phyloP scores from a whole-genome alignment of 2,888 invertebrate genomes.

The Amphiduros pacificus region DNA sequence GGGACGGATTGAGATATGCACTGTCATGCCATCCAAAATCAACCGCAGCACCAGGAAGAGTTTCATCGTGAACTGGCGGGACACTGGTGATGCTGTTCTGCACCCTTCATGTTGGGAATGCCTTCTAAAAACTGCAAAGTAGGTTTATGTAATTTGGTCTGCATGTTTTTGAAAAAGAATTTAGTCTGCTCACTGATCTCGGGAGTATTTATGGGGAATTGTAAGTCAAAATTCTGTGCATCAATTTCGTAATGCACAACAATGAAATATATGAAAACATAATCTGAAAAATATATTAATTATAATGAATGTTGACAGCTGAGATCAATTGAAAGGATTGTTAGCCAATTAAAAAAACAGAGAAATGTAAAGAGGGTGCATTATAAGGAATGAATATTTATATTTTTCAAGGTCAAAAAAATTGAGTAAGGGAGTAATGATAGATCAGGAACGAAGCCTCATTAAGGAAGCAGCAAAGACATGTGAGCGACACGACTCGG shows the following conservation, averaged over 20 bases:
- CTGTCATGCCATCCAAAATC: constrained; percentile 5
- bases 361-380: no score
- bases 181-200: no score
- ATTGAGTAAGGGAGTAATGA: background rate
- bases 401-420: background rate
- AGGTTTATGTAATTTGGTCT: background rate
- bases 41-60: background rate
- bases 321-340: no score
- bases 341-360: no score
- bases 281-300: no score
- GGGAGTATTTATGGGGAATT: no score
- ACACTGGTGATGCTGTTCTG: constrained; percentile 15
- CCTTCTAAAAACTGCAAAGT: background rate
- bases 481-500: constrained; percentile 40
- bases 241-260: no score
- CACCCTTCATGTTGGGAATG: constrained; percentile 19
- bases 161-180: no score
- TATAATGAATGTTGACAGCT: no score
- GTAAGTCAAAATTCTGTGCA: no score
- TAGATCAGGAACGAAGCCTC: constrained; percentile 31
- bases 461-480: constrained; percentile 42
- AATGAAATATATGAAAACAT: no score
- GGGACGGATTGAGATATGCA: constrained; percentile 2
- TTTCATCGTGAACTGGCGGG: constrained; percentile 11
- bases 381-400: no score